These are phyloP conservation scores for Acleris emargana DNA, from an alignment of 2,888 invertebrate species.

Conservation along the genomic window DNA sequence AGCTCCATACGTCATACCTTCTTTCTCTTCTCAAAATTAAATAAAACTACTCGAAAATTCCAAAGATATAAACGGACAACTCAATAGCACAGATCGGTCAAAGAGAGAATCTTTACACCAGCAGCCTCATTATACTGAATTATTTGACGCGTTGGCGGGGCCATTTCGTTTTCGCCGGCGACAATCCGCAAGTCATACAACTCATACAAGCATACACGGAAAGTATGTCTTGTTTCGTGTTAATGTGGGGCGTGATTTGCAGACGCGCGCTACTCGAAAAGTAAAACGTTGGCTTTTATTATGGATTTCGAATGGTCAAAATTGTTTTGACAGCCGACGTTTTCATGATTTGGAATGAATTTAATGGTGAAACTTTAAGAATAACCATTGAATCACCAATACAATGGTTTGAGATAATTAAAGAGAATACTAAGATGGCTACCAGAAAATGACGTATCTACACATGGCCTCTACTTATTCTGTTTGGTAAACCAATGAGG, in stretches of 20 bases:
- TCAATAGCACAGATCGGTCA: not conserved
- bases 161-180: constrained; percentile 34
- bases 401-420: no score
- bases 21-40: not conserved
- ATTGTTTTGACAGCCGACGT: not conserved
- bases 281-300: constrained; percentile 20
- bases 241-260: constrained; percentile 61
- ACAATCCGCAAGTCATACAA: constrained; percentile 42
- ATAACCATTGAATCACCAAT: no score
- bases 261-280: constrained; percentile 46
- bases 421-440: no score
- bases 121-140: constrained; percentile 29
- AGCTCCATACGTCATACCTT: no score
- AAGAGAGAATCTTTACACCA: constrained; percentile 14
- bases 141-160: constrained; percentile 25
- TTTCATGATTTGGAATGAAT: not conserved
- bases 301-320: not conserved
- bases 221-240: constrained; percentile 51
- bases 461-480: no score
- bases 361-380: no score
- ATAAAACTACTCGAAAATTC: not conserved
- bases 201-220: constrained; percentile 42
- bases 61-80: not conserved
- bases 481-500: no score
- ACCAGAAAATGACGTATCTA: no score